A percentile compares a stretch with the other conserved stretches of the same genome.
Evolutionary conservation across 2,113 vertebrate genomes (phyloP).

Genomic region (Limnothrissa miodon): DNA sequence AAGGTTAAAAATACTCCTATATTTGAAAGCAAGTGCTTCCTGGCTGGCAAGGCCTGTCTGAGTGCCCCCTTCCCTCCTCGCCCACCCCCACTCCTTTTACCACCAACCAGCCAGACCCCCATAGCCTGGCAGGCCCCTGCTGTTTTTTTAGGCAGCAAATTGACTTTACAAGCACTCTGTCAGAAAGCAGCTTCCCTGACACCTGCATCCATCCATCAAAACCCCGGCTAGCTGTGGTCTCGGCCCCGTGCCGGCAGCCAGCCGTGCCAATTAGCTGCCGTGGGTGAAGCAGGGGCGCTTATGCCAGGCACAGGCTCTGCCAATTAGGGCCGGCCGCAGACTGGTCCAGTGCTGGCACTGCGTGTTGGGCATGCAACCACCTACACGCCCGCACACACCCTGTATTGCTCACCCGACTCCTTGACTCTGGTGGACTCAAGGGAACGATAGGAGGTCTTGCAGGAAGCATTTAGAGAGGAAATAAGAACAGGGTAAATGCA

Average conservation of each 20-base stretch:
- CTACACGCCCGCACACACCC: neutral
- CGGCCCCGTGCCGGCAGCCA: conserved; percentile 39
- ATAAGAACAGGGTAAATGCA: neutral
- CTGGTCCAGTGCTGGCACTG: conserved; percentile 53
- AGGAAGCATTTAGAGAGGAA: neutral
- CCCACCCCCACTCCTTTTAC: neutral
- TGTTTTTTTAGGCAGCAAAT: conserved; percentile 52
- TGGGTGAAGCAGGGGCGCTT: conserved; percentile 47
- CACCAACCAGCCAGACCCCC: conserved; percentile 3
- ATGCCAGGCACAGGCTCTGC: conserved; percentile 54
- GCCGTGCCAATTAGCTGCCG: conserved; percentile 64
- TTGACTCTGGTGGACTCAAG: conserved; percentile 26
- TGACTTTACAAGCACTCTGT: conserved; percentile 59
- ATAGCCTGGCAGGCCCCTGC: conserved; percentile 10
- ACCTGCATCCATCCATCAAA: conserved; percentile 63
- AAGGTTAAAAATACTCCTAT: conserved; percentile 27
- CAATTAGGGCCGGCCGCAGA: conserved; percentile 60
- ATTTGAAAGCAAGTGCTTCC: conserved; percentile 29
- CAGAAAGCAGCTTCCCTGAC: conserved; percentile 59
- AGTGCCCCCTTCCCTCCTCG: neutral
- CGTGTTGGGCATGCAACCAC: conserved; percentile 50
- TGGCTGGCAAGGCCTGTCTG: conserved; percentile 18
- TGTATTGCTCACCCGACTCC: conserved; percentile 21
- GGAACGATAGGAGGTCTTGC: conserved; percentile 36
- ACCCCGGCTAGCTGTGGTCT: conserved; percentile 20